A percentile compares a stretch with the other conserved stretches of the same genome.
phyloP scores from a whole-genome alignment of 2,797 vertebrate genomes.

The Manis crassicaudata region DNA sequence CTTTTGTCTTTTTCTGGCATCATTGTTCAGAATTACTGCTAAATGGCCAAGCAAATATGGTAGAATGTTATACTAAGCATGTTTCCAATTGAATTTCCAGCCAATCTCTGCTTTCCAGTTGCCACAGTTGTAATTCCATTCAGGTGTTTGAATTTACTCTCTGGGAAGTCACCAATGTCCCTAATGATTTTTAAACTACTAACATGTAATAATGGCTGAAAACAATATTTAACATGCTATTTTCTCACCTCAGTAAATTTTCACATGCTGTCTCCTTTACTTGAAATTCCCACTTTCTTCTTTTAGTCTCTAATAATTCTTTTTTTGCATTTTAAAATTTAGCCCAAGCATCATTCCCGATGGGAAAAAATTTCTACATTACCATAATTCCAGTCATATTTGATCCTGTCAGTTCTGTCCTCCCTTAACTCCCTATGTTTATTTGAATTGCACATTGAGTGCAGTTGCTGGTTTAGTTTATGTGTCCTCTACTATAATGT shows the following conservation, averaged over 20 bases:
- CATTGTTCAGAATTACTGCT: not conserved
- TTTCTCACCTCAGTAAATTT: not conserved
- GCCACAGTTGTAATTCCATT: not conserved
- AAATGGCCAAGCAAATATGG: conserved; percentile 5
- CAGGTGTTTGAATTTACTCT: conserved; percentile 1
- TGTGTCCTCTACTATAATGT: not conserved
- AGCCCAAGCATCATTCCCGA: not conserved
- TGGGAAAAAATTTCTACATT: not conserved
- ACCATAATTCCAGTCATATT: not conserved
- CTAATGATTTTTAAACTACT: conserved; percentile 5
- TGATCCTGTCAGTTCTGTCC: not conserved
- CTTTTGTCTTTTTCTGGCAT: conserved; percentile 13
- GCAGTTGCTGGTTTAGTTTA: not conserved
- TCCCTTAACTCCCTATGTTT: not conserved
- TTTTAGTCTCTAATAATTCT: not conserved
- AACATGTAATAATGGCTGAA: not conserved
- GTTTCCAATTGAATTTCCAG: not conserved
- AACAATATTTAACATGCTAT: not conserved
- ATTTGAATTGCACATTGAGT: not conserved
- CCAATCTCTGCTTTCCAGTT: not conserved
- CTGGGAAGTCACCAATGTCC: not conserved
- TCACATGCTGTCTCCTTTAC: not conserved
- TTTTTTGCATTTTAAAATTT: conserved; percentile 11
- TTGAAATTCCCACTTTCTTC: not conserved
- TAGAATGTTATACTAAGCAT: not conserved